Evolutionary conservation across 1,140 invertebrate genomes (phyloP).

Genomic region (Frieseomelitta varia): DNA sequence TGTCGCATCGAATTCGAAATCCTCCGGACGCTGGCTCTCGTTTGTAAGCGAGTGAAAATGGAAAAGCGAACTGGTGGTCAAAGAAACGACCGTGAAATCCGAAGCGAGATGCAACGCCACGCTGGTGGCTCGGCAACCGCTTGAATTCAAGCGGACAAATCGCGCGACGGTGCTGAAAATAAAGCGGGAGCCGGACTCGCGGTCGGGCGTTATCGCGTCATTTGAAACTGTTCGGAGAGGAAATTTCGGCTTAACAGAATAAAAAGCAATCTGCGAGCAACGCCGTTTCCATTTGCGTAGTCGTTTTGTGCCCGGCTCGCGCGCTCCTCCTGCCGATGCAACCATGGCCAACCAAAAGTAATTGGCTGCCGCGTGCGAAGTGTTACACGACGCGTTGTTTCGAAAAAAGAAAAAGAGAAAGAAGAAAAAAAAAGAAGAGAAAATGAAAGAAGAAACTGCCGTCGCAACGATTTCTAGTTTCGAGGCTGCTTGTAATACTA

Average conservation of each 20-base stretch:
- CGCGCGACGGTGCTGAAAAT: neutral
- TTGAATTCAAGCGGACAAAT: conserved; percentile 2
- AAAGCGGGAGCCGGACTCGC: neutral
- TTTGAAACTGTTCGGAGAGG: conserved; percentile 6
- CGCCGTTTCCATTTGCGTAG: neutral
- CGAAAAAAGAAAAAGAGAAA: neutral
- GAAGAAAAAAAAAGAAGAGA: too few species aligned
- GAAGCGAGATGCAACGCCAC: neutral
- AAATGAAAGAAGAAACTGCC: too few species aligned
- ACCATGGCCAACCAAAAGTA: neutral
- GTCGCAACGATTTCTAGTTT: neutral
- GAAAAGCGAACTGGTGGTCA: neutral
- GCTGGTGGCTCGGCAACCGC: neutral
- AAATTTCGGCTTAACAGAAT: conserved; percentile 8
- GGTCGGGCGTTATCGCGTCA: neutral
- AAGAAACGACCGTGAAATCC: neutral
- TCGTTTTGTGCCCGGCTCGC: neutral
- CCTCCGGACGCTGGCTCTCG: neutral
- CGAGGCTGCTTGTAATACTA: neutral
- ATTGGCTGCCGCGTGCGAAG: neutral
- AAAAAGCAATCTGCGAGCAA: conserved; percentile 4
- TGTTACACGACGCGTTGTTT: neutral
- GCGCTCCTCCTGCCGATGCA: neutral
- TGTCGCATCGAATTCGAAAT: neutral
- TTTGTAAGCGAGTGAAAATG: neutral